Conservation (phyloP, 2,888 invertebrate species). For the Lamellibrachia columna region DNA sequence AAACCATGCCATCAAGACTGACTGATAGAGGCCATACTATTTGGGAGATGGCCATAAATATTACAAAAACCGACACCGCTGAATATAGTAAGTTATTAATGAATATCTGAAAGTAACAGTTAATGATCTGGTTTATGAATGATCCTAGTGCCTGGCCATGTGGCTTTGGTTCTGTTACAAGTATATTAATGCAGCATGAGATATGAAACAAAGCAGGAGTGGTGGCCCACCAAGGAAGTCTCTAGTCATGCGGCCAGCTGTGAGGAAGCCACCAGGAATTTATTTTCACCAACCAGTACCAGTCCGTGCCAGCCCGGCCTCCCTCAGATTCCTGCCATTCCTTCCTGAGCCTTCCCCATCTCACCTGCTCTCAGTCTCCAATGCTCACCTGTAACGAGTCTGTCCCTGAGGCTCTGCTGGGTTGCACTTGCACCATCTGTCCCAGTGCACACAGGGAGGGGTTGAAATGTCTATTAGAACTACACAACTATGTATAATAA, state of each 20-base stretch:
- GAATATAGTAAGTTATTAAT: neutral
- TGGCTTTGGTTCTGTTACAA: neutral
- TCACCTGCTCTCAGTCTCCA: neutral
- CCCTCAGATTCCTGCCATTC: neutral
- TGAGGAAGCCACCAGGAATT: neutral
- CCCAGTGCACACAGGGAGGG: neutral
- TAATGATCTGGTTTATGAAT: neutral
- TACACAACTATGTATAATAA: neutral
- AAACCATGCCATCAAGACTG: neutral
- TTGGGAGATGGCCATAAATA: neutral
- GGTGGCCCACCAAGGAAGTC: neutral
- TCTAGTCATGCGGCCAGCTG: neutral
- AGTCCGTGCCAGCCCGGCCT: neutral
- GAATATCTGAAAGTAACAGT: neutral
- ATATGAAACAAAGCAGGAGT: neutral
- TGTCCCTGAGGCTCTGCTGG: neutral
- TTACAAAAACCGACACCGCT: neutral
- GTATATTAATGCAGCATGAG: neutral
- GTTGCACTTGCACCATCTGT: neutral
- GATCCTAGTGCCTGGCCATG: neutral
- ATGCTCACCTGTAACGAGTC: neutral
- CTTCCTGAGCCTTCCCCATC: neutral
- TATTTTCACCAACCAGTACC: conserved; percentile 1
- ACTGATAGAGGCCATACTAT: neutral
- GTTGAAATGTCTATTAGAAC: neutral